Conservation (phyloP, 30 jellyfish, hydroid and myxozoan genomes). For the Nemopilema nomurai region DNA sequence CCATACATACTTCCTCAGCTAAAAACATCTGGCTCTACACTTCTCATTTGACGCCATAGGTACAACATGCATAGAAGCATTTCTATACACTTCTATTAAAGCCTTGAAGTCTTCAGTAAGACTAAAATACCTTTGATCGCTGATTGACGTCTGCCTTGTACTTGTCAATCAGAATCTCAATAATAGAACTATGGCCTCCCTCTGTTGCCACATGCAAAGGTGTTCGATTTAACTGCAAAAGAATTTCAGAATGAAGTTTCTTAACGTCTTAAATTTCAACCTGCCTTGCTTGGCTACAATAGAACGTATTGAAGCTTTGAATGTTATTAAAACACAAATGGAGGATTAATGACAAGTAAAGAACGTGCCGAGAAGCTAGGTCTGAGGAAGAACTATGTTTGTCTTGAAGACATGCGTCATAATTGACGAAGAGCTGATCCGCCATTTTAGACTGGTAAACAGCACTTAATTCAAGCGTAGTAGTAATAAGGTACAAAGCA, state of each 20-base stretch:
- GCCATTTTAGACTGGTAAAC: no score
- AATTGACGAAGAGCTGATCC: no score
- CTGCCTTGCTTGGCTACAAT: neutral
- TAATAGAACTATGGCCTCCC: slow-evolving; percentile 74
- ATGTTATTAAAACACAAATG: no score
- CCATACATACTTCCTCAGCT: neutral
- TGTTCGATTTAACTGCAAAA: slow-evolving; percentile 79
- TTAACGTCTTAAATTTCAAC: neutral
- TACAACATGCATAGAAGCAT: neutral
- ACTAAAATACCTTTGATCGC: slow-evolving; percentile 73
- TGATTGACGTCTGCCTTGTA: slow-evolving; percentile 86
- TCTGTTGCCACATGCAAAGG: slow-evolving; percentile 89
- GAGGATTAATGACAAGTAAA: no score
- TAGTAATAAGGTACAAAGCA: no score
- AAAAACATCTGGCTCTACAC: neutral
- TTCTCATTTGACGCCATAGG: neutral
- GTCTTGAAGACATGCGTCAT: no score
- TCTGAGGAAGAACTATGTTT: no score
- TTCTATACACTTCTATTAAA: neutral
- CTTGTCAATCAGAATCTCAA: slow-evolving; percentile 75
- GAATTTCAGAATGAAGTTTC: neutral
- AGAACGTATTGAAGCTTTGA: neutral
- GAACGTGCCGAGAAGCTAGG: no score
- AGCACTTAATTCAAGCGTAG: no score
- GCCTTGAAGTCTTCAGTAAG: neutral